phyloP scores from a whole-genome alignment of 2,113 vertebrate species.

The Isurus oxyrinchus region DNA sequence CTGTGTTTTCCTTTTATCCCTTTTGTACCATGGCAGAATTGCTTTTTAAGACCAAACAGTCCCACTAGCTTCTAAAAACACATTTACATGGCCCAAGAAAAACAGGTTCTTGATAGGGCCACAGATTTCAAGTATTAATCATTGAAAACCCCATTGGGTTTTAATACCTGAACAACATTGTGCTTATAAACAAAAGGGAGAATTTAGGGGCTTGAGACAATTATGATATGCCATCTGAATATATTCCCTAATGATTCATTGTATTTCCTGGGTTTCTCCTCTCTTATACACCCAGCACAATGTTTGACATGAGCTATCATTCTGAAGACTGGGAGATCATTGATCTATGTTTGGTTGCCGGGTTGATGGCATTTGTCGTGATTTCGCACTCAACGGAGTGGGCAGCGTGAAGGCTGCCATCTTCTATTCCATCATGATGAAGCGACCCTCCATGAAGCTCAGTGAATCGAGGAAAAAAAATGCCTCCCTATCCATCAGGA shows the following conservation, averaged over 20 bases:
- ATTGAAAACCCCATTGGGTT: background rate
- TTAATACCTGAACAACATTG: background rate
- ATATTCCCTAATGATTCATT: background rate
- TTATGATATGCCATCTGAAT: background rate
- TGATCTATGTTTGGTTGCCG: no score
- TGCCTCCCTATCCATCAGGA: no score
- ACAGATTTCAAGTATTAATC: background rate
- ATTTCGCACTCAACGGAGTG: no score
- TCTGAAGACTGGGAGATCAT: no score
- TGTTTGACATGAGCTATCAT: no score
- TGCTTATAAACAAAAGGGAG: background rate
- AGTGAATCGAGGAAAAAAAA: no score
- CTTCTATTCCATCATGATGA: no score
- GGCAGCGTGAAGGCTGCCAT: no score
- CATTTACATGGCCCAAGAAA: background rate
- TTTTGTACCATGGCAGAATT: background rate
- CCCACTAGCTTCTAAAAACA: background rate
- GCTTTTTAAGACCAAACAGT: background rate
- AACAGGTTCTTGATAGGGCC: background rate
- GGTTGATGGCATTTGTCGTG: no score
- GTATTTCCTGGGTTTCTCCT: background rate
- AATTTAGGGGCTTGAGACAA: background rate
- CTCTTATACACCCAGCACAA: background rate
- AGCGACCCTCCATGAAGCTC: no score
- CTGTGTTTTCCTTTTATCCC: background rate